Base-by-base conservation (phyloP, 2,797 vertebrate species). In the Fratercula arctica region DNA sequence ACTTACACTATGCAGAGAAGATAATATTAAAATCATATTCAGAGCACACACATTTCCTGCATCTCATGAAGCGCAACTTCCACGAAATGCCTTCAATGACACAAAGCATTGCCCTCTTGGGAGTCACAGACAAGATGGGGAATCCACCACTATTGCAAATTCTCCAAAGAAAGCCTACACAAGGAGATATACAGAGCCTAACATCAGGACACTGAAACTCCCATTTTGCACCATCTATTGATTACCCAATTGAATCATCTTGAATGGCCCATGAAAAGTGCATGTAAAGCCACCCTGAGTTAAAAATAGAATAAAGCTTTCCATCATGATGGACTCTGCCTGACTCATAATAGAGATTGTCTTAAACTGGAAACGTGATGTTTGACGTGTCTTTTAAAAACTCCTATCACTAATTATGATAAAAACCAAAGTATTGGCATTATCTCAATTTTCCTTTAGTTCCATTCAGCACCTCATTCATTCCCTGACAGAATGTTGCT, bases 1-100 rank as follows among this genome's bases (percentile, higher is more conserved):
- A 50, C 14, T 18, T 66, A 43, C 23, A 61, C 21, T 45, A 53
- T 1, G 4, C 35, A 43, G 21, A 74, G 35, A n/a, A 72, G 45
- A 45, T 3, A 56, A 13, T 9, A 86, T 1, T 31, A 63, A 73
- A 66, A 53, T 29, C 0, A 0, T 41, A 78, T 41, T 73, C 41
- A 78, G 41, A 85, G 67, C 56, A 73, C 24, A 53, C 11, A 48
- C 0, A 1, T 61, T 63, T 76, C 87, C 54, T 63, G 31, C 15
- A 28, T 46, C 45, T 7, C 13, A 68, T 7, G 16, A 46, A 92
- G 50, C 2, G 24, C 20, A 89, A 31, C 46, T 48, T 72, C 41
- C 33, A 68, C 19, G 24, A 80, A 80, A 88, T 57, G 35, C 54
- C 33, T 88, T 86, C 76, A 29, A 2, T 31, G 19, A 51, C 21